A percentile compares a stretch with the other conserved stretches of the same genome.
Evolutionary conservation across 2,797 vertebrate species (phyloP).

Genomic region (Arnoldichthys spilopterus): DNA sequence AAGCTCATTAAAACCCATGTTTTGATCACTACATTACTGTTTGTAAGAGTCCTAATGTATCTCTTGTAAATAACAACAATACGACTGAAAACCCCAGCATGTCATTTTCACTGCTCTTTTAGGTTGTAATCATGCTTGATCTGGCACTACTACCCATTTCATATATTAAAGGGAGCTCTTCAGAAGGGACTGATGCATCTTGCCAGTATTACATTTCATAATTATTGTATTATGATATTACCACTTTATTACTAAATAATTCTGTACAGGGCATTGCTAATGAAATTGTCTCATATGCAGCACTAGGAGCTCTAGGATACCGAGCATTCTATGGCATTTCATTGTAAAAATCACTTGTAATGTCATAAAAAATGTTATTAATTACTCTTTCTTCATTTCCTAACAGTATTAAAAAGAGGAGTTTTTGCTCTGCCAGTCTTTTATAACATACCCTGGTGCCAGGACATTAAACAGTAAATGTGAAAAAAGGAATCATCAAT

Average conservation of each 20-base stretch:
- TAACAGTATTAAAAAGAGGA: conserved; percentile 44
- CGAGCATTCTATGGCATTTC: background rate
- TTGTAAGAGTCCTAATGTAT: too few relatives aligned
- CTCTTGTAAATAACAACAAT: too few relatives aligned
- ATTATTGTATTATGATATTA: conserved; percentile 20
- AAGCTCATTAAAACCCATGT: background rate
- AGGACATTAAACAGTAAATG: conserved; percentile 26
- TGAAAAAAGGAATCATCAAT: conserved; percentile 5
- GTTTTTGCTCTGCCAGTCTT: conserved; percentile 6
- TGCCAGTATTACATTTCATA: conserved; percentile 52
- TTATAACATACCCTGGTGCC: conserved; percentile 3
- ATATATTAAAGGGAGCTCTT: conserved; percentile 19
- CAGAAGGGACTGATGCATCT: conserved; percentile 25
- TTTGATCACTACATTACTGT: background rate
- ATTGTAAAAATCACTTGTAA: background rate
- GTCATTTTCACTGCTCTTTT: conserved; percentile 32
- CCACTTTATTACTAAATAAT: conserved; percentile 4
- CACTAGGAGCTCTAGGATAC: background rate
- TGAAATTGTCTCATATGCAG: conserved; percentile 2
- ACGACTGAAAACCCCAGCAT: conserved; percentile 18
- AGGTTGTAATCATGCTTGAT: conserved; percentile 45
- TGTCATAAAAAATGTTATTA: background rate
- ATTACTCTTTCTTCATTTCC: conserved; percentile 9
- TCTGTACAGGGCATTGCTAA: background rate
- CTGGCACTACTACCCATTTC: conserved; percentile 24